These are phyloP conservation scores for Phaonia tiefii DNA, from an alignment of 2,888 invertebrate species.

Conservation along the genomic window DNA sequence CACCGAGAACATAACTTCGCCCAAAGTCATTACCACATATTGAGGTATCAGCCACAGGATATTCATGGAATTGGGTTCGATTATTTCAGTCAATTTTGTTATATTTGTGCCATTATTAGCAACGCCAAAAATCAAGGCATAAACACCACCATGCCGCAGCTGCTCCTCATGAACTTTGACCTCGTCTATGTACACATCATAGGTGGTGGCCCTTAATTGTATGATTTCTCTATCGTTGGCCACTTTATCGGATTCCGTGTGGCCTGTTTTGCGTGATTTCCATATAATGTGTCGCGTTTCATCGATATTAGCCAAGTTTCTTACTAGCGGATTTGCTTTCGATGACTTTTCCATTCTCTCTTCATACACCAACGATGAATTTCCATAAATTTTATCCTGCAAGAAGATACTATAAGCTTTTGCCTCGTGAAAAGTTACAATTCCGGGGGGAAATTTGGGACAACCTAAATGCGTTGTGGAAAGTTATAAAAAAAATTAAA, in stretches of 20 bases:
- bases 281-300: conserved; percentile 70
- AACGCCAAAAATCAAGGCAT: conserved; percentile 73
- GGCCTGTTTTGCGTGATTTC: conserved; percentile 66
- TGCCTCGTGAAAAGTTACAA: conserved; percentile 67
- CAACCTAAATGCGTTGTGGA: conserved; percentile 69
- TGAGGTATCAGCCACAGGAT: conserved; percentile 85
- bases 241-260: conserved; percentile 61
- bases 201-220: conserved; percentile 71
- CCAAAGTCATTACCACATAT: conserved; percentile 85
- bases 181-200: conserved; percentile 69
- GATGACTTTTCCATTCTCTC: conserved; percentile 76
- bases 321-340: conserved; percentile 72
- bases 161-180: conserved; percentile 43
- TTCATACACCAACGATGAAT: conserved; percentile 54
- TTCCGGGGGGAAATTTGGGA: conserved; percentile 65
- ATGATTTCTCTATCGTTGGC: conserved; percentile 69
- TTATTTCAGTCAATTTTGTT: conserved; percentile 70
- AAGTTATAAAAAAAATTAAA: not conserved
- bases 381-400: conserved; percentile 32
- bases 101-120: conserved; percentile 42
- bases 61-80: conserved; percentile 81
- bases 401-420: conserved; percentile 71
- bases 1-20: conserved; percentile 85
- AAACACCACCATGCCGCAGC: conserved; percentile 77
- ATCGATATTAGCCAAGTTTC: conserved; percentile 73